These are phyloP conservation scores for Ameiurus melas DNA, from an alignment of 2,113 vertebrate genomes.

Conservation along the genomic window DNA sequence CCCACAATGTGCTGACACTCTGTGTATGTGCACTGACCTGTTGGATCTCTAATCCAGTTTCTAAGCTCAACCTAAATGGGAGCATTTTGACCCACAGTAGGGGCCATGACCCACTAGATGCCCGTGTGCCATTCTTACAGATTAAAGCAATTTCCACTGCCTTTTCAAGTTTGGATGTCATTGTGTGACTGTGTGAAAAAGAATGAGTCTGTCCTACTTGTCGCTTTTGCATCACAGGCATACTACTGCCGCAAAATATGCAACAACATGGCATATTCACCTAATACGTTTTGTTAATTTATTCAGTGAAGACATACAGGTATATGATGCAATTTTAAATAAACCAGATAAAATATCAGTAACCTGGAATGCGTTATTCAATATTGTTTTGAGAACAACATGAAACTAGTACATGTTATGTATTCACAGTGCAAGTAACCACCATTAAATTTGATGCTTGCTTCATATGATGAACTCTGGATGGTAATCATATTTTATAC, in stretches of 20 bases:
- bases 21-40: slow-evolving; percentile 34
- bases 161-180: slow-evolving; percentile 50
- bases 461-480: neutral
- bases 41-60: slow-evolving; percentile 43
- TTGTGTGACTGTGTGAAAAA: slow-evolving; percentile 29
- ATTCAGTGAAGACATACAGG: neutral
- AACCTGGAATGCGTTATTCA: neutral
- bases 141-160: slow-evolving; percentile 52
- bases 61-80: slow-evolving; percentile 50
- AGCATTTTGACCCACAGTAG: slow-evolving; percentile 38
- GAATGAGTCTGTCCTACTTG: slow-evolving; percentile 21
- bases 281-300: neutral
- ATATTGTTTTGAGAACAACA: neutral
- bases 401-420: neutral
- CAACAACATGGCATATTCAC: neutral
- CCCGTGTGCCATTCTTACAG: slow-evolving; percentile 35
- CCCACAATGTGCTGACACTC: slow-evolving; percentile 37
- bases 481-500: neutral
- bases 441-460: neutral
- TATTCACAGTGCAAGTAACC: neutral
- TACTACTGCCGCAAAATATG: neutral
- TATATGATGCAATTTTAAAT: neutral
- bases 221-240: slow-evolving; percentile 25
- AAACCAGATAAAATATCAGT: neutral
- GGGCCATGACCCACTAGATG: slow-evolving; percentile 42